Base-by-base conservation (phyloP, 1,140 invertebrate genomes). In the Drosophila bipectinata region DNA sequence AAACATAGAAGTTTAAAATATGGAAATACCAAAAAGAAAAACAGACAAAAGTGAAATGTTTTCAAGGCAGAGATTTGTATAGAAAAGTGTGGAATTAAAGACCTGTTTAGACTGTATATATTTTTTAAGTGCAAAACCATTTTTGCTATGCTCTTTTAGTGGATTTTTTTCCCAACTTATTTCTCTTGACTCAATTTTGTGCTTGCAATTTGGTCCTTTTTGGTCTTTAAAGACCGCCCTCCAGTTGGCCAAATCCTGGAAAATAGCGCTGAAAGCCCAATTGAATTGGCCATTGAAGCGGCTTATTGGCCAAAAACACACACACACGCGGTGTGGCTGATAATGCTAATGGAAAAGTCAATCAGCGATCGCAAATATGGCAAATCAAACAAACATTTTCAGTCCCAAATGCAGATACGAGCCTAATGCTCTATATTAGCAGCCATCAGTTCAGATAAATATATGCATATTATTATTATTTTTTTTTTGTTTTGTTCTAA, bases 321-420 rank as follows among this genome's bases (percentile, higher is more conserved):
- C 10, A 6, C 7, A 10, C 26, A 28, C 28, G 8, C 7, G 7
- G 0, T 10, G 47, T 21, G 34, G 9, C 21, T 26, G 64, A 52
- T 72, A 72, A 72, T 72, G 66, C 68, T 72, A 71, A 72, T 72
- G 68, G 66, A 30, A 32, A 71, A 60, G 39, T 53, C 68, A 60
- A 72, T 72, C 48, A 47, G 66, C 66, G 56, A 71, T 71, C 34
- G 30, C 10, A 72, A 71, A 64, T 67, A 41, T 51, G 45, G 26
- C 34, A 66, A 34, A 44, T 24, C 34, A 44, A 39, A 64, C 28
- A 60, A 24, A 7, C 57, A 60, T 51, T 59, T 59, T 44, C 56
- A 59, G 39, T 61, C 30, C 14, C 32, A 34, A 34, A 34, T 34
- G 9, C 9, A 34, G 8, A 30, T 30, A 30, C 28, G 28, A 30